Evolutionary conservation across 2,797 vertebrate species (phyloP), one percentile per base, ranked within the genome.

Genomic region (Hippoglossus hippoglossus): DNA sequence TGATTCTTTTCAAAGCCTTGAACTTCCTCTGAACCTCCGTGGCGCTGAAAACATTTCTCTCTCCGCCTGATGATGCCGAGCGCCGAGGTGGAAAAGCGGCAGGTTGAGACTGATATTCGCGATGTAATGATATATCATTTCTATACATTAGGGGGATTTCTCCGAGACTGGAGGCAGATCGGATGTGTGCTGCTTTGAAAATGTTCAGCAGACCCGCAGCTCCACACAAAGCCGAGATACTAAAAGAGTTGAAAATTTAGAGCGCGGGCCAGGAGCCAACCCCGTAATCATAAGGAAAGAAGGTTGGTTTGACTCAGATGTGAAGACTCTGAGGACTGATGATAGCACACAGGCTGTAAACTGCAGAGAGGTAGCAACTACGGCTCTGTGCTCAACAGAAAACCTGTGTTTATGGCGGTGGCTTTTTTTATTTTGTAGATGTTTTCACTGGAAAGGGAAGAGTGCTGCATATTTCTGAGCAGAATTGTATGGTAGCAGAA

Each of bases 141-240:
- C 63, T 72, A 47, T 83, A 78, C 64, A 70, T 89, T 36, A 44
- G 77, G 84, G 84, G 89, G 78, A 73, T 81, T 85, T 84, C 81
- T 87, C 21, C 13, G 28, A 58, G 64, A 71, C 60, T 71, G 57
- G 59, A 75, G 74, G 71, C 53, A 1, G 56, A 67, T 82, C 74
- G 26, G 73, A 83, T 81, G 82, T 73, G 61, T 64, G 54, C 49
- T 10, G 44, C 52, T 80, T 89, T 87, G 73, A 85, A 77, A 83
- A 82, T 53, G 25, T n/a, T 83, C 58, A 41, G 11, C 1, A n/a
- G 31, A 61, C 34, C 28, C 34, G 1, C 16, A 34, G 53, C 18
- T 8, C 39, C 1, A 22, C 39, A 39, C 55, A 50, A 15, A 49
- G 61, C 49, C 1, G 34, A 54, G 67, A 60, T n/a, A 41, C 77